Evolutionary conservation across 2,113 vertebrate genomes (phyloP).

Genomic region (Misgurnus anguillicaudatus): DNA sequence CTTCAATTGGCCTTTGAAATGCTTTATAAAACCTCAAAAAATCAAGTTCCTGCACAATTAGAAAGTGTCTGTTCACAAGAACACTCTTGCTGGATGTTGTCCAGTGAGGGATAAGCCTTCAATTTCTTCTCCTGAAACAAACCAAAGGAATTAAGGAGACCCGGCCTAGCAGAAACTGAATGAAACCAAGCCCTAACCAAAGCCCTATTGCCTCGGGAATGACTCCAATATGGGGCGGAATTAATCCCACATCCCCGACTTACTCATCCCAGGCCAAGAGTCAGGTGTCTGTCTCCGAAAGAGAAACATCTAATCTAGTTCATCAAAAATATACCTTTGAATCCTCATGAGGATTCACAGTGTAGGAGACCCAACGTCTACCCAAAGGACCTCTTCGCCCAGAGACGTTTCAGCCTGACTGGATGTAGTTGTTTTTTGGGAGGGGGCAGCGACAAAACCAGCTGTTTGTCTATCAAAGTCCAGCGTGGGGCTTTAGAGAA

Average conservation of each 20-base stretch:
- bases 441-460: conserved; percentile 6
- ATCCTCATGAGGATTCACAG: conserved; percentile 21
- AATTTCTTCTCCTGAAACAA: conserved; percentile 17
- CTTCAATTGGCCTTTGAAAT: background rate
- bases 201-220: conserved; percentile 91
- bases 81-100: background rate
- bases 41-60: conserved; percentile 14
- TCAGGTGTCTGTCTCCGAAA: conserved; percentile 96
- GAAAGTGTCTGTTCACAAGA: conserved; percentile 11
- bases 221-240: conserved; percentile 96
- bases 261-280: conserved; percentile 89
- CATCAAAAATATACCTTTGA: conserved; percentile 19
- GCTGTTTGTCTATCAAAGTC: conserved; percentile 24
- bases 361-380: background rate
- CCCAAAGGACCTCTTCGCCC: conserved; percentile 8
- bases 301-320: conserved; percentile 99
- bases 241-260: conserved; percentile 79
- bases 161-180: conserved; percentile 88
- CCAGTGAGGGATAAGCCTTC: background rate
- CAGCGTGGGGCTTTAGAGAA: conserved; percentile 11
- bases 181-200: conserved; percentile 58
- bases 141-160: conserved; percentile 92
- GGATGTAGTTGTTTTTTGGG: background rate
- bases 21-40: background rate
- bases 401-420: conserved; percentile 28